Evolutionary conservation across 1,140 invertebrate species (phyloP).

Genomic region (Oreohelix idahoensis): DNA sequence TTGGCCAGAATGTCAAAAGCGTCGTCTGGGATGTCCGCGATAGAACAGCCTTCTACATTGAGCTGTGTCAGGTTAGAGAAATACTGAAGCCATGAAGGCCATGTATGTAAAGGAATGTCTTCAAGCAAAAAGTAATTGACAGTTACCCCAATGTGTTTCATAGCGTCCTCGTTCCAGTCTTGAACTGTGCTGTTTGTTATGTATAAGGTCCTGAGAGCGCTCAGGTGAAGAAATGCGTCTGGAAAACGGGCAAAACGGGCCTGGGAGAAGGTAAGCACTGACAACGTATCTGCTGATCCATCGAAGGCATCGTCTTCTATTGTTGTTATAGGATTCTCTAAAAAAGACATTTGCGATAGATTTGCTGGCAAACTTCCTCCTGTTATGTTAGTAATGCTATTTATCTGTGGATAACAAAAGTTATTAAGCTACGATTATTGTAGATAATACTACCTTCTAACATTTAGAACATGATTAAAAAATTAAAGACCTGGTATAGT

Average conservation of each 20-base stretch:
- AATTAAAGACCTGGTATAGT: no score
- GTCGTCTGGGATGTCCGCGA: background rate
- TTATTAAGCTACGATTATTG: background rate
- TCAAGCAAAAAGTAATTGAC: background rate
- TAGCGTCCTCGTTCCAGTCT: background rate
- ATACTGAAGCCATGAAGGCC: background rate
- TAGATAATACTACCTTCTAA: no score
- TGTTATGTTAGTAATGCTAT: background rate
- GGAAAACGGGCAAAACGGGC: background rate
- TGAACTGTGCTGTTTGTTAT: background rate
- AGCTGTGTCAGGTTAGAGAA: background rate
- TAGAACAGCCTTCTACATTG: background rate
- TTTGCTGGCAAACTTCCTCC: background rate
- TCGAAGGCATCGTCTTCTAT: slow-evolving; percentile 3
- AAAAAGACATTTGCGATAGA: background rate
- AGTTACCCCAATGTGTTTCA: background rate
- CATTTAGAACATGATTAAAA: no score
- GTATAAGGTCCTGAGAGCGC: background rate
- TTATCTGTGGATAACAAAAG: background rate
- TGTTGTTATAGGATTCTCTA: background rate
- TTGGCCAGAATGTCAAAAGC: background rate
- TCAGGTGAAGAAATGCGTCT: background rate
- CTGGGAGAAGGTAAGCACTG: background rate
- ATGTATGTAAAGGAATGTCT: background rate
- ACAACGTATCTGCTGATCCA: background rate